These are phyloP conservation scores for Zosterops borbonicus DNA, from an alignment of 2,113 vertebrate species.

Conservation along the genomic window DNA sequence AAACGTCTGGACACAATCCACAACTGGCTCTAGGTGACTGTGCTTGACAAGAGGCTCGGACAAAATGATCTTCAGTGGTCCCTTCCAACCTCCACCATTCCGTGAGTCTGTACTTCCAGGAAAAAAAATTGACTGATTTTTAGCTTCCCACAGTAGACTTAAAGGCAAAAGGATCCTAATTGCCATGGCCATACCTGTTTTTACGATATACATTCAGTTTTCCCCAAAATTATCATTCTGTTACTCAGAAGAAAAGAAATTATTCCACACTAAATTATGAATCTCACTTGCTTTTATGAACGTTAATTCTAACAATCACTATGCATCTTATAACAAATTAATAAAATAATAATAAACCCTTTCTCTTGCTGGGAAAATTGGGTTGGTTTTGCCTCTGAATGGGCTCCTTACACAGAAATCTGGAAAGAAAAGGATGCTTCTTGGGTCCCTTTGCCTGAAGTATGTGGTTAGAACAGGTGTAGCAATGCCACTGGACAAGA, in stretches of 20 bases:
- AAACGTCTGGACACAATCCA: fast-evolving
- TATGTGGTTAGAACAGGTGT: neutral
- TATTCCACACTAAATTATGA: neutral
- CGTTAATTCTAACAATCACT: neutral
- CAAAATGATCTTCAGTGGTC: neutral
- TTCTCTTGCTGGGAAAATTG: neutral
- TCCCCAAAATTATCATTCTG: neutral
- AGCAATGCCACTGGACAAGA: neutral
- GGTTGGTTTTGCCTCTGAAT: neutral
- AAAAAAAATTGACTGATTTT: neutral
- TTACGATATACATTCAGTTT: neutral
- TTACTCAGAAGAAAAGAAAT: neutral
- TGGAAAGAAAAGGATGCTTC: neutral
- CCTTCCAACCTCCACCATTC: neutral
- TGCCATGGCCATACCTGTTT: neutral
- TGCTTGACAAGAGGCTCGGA: neutral
- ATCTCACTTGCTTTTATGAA: neutral
- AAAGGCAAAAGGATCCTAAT: neutral
- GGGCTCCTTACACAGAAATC: neutral
- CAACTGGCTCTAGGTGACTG: neutral
- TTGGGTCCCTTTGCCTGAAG: neutral
- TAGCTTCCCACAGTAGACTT: neutral
- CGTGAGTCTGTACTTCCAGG: neutral
- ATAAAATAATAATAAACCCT: neutral
- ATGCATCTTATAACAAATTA: neutral